These are phyloP conservation scores for Andrena chrysosceles DNA, from an alignment of 2,888 invertebrate genomes.

Conservation along the genomic window DNA sequence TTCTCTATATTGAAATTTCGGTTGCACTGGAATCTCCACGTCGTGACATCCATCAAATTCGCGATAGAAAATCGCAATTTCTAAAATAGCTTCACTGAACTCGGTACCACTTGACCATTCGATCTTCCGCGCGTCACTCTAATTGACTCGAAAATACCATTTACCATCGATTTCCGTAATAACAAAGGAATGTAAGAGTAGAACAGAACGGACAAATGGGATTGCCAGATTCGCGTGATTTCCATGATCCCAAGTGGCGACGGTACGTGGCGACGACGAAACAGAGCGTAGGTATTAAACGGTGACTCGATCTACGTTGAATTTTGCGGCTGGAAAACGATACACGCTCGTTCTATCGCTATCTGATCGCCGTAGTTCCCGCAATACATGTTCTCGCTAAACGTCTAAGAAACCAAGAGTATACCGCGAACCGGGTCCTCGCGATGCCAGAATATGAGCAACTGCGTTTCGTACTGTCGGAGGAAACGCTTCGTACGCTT, in stretches of 20 bases:
- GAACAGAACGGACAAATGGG: slow-evolving; percentile 3
- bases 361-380: slow-evolving; percentile 29
- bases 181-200: slow-evolving; percentile 37
- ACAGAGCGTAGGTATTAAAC: slow-evolving; percentile 8
- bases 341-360: slow-evolving; percentile 32
- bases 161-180: not conserved
- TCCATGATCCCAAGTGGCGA: not conserved
- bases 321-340: slow-evolving; percentile 34
- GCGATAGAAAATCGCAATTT: not conserved
- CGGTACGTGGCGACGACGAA: slow-evolving; percentile 43
- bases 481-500: slow-evolving; percentile 73
- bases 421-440: slow-evolving; percentile 47
- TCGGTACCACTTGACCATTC: slow-evolving; percentile 5
- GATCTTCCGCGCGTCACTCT: not conserved
- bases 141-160: slow-evolving; percentile 28
- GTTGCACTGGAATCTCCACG: not conserved
- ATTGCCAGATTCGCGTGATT: not conserved
- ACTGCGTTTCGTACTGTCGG: slow-evolving; percentile 50
- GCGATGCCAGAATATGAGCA: slow-evolving; percentile 63
- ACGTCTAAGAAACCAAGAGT: slow-evolving; percentile 41
- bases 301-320: slow-evolving; percentile 17
- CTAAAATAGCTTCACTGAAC: not conserved
- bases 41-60: not conserved
- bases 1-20: too few species aligned
- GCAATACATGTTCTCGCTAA: slow-evolving; percentile 15